These are phyloP conservation scores for Trissolcus brochymenae DNA, from an alignment of 2,888 invertebrate genomes.

Conservation along the genomic window DNA sequence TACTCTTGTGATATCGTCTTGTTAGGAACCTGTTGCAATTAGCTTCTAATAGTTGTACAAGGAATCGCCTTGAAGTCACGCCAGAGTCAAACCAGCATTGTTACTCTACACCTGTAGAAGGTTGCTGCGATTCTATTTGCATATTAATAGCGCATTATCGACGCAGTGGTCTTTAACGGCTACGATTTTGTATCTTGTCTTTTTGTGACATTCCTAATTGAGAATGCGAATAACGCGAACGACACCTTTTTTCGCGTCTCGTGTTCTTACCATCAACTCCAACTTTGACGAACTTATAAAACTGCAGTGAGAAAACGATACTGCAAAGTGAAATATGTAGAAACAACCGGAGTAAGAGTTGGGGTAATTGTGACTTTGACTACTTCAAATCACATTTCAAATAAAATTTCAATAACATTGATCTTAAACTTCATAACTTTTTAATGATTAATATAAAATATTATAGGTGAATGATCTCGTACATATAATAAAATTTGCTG, in stretches of 20 bases:
- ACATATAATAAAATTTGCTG: no score
- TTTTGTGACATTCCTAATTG: neutral
- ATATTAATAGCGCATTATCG: slow-evolving; percentile 51
- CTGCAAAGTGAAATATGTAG: no score
- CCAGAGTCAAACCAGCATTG: slow-evolving; percentile 43
- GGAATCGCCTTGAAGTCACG: slow-evolving; percentile 48
- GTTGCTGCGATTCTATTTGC: slow-evolving; percentile 44
- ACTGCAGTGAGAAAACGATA: neutral
- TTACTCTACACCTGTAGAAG: slow-evolving; percentile 35
- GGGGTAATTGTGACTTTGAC: no score
- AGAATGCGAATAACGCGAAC: no score
- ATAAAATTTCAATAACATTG: no score
- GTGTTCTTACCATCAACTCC: no score
- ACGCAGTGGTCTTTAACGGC: slow-evolving; percentile 34
- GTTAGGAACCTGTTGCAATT: slow-evolving; percentile 47
- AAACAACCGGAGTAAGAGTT: no score
- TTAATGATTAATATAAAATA: no score
- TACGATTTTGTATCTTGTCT: slow-evolving; percentile 26
- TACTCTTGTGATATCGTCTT: slow-evolving; percentile 28
- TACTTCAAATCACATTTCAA: no score
- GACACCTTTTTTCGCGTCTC: no score
- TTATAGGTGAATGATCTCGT: no score
- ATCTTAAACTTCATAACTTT: no score
- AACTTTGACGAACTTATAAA: neutral
- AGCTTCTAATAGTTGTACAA: slow-evolving; percentile 37